Evolutionary conservation across 2,113 vertebrate genomes (phyloP).

Genomic region (Mohoua ochrocephala): DNA sequence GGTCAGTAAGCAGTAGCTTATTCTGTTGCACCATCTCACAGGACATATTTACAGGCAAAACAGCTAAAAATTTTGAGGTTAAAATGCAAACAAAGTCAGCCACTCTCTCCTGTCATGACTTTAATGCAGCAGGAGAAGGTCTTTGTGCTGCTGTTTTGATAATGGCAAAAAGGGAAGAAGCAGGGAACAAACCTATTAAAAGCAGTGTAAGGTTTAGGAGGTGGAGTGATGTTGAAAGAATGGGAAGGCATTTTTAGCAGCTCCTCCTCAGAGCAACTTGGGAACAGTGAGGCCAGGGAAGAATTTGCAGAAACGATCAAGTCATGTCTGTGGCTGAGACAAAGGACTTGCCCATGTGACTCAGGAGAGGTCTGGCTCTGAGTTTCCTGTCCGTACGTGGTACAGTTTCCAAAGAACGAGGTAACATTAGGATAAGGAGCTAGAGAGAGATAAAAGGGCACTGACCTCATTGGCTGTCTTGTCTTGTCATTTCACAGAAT

Average conservation of each 20-base stretch:
- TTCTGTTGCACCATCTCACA: neutral
- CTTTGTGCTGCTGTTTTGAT: neutral
- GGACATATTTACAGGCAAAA: neutral
- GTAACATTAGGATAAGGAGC: neutral
- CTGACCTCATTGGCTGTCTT: neutral
- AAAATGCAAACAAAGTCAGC: neutral
- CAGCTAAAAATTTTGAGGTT: neutral
- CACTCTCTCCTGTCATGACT: neutral
- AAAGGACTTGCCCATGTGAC: neutral
- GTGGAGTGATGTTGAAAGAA: neutral
- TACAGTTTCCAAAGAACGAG: neutral
- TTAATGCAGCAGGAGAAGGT: neutral
- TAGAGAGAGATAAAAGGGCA: neutral
- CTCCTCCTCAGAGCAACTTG: neutral
- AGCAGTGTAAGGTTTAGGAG: neutral
- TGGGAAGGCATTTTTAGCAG: neutral
- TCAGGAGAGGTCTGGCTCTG: neutral
- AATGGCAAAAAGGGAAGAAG: neutral
- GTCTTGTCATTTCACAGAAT: neutral
- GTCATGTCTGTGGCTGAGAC: neutral
- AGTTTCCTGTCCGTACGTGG: neutral
- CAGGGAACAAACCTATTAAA: accelerated
- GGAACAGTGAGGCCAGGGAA: neutral
- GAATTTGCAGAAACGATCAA: neutral
- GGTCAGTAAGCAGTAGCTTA: neutral